Conservation (phyloP, 2,888 invertebrate genomes). For the Hyalella azteca region DNA sequence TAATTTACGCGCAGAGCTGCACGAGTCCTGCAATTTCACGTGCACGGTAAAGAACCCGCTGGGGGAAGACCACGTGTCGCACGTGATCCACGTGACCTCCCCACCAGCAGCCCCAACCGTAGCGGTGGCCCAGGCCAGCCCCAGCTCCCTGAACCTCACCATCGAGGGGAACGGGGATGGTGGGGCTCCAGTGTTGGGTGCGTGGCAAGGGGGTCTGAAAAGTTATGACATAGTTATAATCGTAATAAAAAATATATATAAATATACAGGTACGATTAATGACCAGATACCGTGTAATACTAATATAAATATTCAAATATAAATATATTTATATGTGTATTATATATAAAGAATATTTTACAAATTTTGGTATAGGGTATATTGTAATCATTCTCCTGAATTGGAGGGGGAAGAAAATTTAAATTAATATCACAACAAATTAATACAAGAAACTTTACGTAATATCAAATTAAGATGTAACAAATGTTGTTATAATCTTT, state of each 20-base stretch:
- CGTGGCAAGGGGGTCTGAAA: not conserved
- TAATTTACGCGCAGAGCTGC: constrained; percentile 37
- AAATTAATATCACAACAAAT: no score
- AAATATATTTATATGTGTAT: no score
- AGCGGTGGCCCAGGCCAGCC: constrained; percentile 47
- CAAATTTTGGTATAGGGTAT: no score
- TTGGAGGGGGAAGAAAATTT: no score
- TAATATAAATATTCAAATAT: no score
- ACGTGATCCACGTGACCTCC: constrained; percentile 45
- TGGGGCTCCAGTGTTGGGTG: constrained; percentile 53
- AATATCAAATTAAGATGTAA: no score
- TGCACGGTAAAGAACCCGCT: constrained; percentile 42
- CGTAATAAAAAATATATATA: not conserved
- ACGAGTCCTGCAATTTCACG: constrained; percentile 46
- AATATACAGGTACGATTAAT: not conserved
- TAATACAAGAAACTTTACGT: no score
- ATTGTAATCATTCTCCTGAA: no score
- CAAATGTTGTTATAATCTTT: no score
- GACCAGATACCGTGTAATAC: no score
- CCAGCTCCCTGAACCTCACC: constrained; percentile 47
- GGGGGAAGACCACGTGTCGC: constrained; percentile 46
- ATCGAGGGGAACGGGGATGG: constrained; percentile 40
- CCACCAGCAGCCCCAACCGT: constrained; percentile 47
- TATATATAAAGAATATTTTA: no score
- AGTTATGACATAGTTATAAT: not conserved